A percentile compares a stretch with the other conserved stretches of the same genome.
Conservation (phyloP, 2,888 invertebrate species). For the Galerucella pusilla region DNA sequence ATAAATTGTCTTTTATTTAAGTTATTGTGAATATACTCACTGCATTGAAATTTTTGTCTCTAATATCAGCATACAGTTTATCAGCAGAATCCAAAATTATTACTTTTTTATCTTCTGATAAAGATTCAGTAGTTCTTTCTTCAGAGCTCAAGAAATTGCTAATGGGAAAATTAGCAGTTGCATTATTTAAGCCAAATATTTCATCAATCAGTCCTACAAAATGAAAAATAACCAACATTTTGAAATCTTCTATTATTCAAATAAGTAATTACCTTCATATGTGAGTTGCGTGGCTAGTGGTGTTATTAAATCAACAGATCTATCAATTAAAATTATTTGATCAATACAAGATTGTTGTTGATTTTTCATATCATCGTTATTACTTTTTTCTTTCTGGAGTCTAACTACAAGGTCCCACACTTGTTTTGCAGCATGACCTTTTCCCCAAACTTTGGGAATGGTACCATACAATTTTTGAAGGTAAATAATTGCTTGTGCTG, state of each 20-base stretch:
- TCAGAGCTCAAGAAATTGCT: conserved; percentile 82
- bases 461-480: conserved; percentile 90
- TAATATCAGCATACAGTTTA: conserved; percentile 86
- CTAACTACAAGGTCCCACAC: conserved; percentile 89
- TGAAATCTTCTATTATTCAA: background rate
- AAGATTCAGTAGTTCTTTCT: conserved; percentile 70
- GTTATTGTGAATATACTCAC: conserved; percentile 58
- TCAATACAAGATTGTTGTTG: conserved; percentile 73
- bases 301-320: conserved; percentile 91
- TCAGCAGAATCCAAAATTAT: conserved; percentile 91
- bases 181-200: conserved; percentile 85
- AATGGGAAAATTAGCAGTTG: conserved; percentile 85
- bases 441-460: conserved; percentile 89
- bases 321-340: conserved; percentile 89
- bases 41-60: conserved; percentile 93
- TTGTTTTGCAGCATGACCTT: conserved; percentile 85
- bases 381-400: conserved; percentile 72
- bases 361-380: conserved; percentile 62
- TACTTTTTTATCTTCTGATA: conserved; percentile 74
- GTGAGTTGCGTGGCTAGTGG: conserved; percentile 95
- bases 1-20: conserved; percentile 17
- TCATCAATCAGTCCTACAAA: conserved; percentile 87
- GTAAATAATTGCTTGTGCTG: conserved; percentile 86
- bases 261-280: conserved; percentile 76
- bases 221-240: background rate